These are phyloP conservation scores for Phortica variegata DNA, from an alignment of 1,140 invertebrate genomes.

Conservation along the genomic window DNA sequence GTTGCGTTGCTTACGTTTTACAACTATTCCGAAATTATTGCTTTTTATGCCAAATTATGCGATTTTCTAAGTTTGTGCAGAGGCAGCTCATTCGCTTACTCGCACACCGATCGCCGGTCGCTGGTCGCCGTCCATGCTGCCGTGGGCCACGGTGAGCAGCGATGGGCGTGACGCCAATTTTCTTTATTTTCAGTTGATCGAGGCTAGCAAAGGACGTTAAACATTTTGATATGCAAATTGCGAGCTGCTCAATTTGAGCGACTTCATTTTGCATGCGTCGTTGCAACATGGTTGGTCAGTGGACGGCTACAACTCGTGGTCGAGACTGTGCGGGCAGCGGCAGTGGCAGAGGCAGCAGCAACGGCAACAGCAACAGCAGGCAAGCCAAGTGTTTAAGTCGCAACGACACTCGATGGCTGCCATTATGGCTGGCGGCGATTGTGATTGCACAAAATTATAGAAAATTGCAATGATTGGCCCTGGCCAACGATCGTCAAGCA, in stretches of 20 bases:
- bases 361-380: not conserved
- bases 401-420: not conserved
- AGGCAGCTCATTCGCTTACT: no score
- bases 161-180: conserved; percentile 13
- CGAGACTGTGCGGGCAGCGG: conserved; percentile 6
- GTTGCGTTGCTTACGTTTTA: not conserved
- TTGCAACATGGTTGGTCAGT: no score
- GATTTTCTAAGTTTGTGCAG: no score
- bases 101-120: no score
- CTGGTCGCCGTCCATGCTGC: no score
- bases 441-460: conserved; percentile 49
- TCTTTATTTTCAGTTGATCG: no score
- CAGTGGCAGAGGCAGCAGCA: not conserved
- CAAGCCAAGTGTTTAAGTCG: no score
- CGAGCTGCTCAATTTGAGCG: conserved; percentile 34
- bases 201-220: no score
- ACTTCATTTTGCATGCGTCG: conserved; percentile 36
- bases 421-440: conserved; percentile 14
- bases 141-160: conserved; percentile 30
- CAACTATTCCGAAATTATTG: conserved; percentile 17
- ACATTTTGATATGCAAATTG: conserved; percentile 43
- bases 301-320: no score
- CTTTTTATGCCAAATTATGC: not conserved
- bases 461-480: conserved; percentile 53
- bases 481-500: not conserved